Evolutionary conservation across 2,113 vertebrate genomes (phyloP), one percentile per base, ranked within the genome.

Genomic region (Hyla sarda): DNA sequence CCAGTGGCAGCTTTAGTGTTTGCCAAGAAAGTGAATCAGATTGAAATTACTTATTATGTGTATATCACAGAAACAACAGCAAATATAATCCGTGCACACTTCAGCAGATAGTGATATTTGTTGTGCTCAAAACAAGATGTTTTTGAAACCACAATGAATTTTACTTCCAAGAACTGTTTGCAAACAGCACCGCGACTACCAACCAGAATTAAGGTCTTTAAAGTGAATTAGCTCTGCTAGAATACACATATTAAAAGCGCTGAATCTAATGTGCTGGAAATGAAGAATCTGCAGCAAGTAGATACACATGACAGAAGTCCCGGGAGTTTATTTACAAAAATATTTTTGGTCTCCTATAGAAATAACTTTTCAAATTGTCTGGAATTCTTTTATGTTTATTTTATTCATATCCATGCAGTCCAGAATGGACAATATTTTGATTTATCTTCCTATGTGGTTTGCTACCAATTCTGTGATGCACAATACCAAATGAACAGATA

Each of bases 21-120:
- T 86, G 76, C 84, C 84, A 86, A 86, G 75, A 72, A 86, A 72
- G 32, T 72, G 77, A 86, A 81, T 86, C 65, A 80, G 48, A 84
- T 67, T 77, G 83, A 86, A 86, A 81, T 86, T 11, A 72, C 50
- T 80, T 80, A 28, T 47, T 85, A 86, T 72, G 76, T 80, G 65
- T 52, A 69, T 85, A 67, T 85, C 60, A 45, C 12, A 58, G 77
- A 86, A 72, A 80, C 76, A 86, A 79, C 74, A 85, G 76, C 50
- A 80, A 34, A 14, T 30, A 11, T 56, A 85, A 85, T 85, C 45
- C 60, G 25, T 79, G 84, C 60, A 56, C 84, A 79, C 74, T 79
- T 69, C 60, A 65, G 41, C 83, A 77, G 56, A 77, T 62, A 84
- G 73, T 77, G 34, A 77, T 50, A 76, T 77, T 32, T 77, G 78